phyloP scores from a whole-genome alignment of 2,888 invertebrate species.

The Hypomecis atomaria region DNA sequence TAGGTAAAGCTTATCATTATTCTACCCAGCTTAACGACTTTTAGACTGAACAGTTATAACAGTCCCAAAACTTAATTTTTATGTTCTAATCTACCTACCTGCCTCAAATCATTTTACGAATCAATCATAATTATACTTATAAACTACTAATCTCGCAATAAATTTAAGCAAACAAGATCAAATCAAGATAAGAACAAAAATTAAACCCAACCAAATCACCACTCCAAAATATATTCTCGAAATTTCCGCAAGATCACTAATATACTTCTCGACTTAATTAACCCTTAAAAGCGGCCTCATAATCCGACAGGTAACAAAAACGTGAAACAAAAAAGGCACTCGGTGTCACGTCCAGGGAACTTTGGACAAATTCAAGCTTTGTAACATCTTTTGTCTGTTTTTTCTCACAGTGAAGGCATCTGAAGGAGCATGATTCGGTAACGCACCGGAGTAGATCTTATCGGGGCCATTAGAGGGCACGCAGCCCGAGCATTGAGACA shows the following conservation, averaged over 20 bases:
- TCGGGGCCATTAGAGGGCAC: conserved; percentile 76
- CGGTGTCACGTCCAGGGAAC: conserved; percentile 78
- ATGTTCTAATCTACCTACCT: background rate
- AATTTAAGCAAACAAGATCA: conserved; percentile 37
- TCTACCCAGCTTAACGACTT: too few species aligned
- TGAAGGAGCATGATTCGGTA: conserved; percentile 80
- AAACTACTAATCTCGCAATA: conserved; percentile 22
- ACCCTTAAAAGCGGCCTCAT: conserved; percentile 73
- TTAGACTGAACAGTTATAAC: too few species aligned
- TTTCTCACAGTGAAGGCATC: conserved; percentile 80
- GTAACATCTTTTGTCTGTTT: conserved; percentile 77
- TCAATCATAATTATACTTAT: conserved; percentile 29
- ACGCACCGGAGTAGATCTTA: conserved; percentile 80
- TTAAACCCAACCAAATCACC: conserved; percentile 50
- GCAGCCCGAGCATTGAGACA: conserved; percentile 69
- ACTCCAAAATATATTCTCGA: conserved; percentile 47
- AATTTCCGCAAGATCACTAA: conserved; percentile 74
- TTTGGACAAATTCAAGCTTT: conserved; percentile 78
- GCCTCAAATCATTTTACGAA: conserved; percentile 15
- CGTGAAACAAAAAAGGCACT: conserved; percentile 69
- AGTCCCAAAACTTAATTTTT: too few species aligned
- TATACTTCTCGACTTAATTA: conserved; percentile 76
- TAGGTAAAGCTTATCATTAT: too few species aligned
- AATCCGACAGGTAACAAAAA: conserved; percentile 73
- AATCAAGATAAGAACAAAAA: conserved; percentile 41